Base-by-base conservation (phyloP, 2,113 vertebrate genomes). In the Solea solea region DNA sequence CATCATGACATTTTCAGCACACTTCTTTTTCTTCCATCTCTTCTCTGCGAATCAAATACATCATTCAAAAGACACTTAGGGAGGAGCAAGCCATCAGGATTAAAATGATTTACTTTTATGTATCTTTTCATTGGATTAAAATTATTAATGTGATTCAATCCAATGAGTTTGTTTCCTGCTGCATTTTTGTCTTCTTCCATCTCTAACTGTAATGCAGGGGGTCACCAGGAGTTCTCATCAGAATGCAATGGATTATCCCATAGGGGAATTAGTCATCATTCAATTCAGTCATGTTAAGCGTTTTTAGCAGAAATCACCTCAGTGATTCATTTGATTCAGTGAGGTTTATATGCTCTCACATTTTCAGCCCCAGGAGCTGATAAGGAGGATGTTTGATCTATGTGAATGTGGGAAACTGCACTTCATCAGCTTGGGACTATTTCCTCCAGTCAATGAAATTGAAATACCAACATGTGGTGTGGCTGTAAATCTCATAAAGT, bases 221-320 rank as follows among this genome's bases (percentile, higher is more conserved):
- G 28, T 34, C 50, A 45, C 9, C 14, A 59, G 40, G 66, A 58
- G 28, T 59, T 54, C 12, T 54, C 65, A 55, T 55, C 13, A 45
- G 15, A 60, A 83, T 74, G 42, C 65, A 63, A 52, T 28, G 40
- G 54, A 79, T 79, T 76, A 68, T 64, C 55, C 74, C 61, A 13
- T 42, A 67, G 64, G 59, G 69, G 51, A 53, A 64, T 69, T 55
- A 1, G 65, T 81, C 71, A 53, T 66, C 41, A 54, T 72, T 73
- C 61, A 64, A 68, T 69, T 81, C 69, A 72, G 45, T 64, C 71
- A 82, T 68, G 65, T 74, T 14, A 8, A 58, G 49, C 80, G 49
- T 79, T 65, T 76, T 69, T 49, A 60, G 40, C 42, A 66, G 64
- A 63, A 51, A 51, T 40, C 41, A 52, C 8, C 40, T 16, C 21